Base-by-base conservation (phyloP, 2,113 vertebrate species). In the Onychorhynchus coronatus region DNA sequence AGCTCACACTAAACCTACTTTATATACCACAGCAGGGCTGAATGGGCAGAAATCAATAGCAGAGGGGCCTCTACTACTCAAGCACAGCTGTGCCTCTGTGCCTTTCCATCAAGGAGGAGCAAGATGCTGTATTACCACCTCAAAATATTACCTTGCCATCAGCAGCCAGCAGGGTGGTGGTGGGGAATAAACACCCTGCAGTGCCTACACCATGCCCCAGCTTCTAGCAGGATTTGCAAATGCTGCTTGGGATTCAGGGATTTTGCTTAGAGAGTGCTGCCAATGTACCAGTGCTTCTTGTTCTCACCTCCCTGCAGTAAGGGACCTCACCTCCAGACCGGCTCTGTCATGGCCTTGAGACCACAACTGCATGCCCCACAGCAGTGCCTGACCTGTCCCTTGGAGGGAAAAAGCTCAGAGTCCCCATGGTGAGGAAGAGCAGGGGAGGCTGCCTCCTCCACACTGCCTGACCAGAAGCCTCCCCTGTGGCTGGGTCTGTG, bases 351-450 rank as follows among this genome's bases (percentile, higher is more conserved):
- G 24, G 50, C 28, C 18, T 2, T 0, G 2, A 16, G 28, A 23
- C 27, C 5, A 1, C 0, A 0, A 67, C 19, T 7, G 11, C 8
- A 33, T 14, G 6, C 9, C 44, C 23, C 2, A 3, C 35, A 30
- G 85, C 63, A 27, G 33, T 10, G 12, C 19, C 30, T 3, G 2
- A 18, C 5, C 22, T 44, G 14, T 21, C 10, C 28, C 0, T 25
- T 50, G 0, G 7, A n/a, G 27, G 63, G 18, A 23, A 44, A 58
- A 66, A 65, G 19, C 47, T 42, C 15, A 11, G 44, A 62, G 14
- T 20, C 12, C n/a, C 21, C 9, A 21, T 2, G 5, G 10, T 5
- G 63, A 77, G 24, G 49, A 90, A 77, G 18, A 77, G 63, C 33
- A 79, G 16, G 25, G 17, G 14, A 73, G 14, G 58, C 35, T 88